Base-by-base conservation (phyloP, 2,888 invertebrate species). In the Sepiola atlantica region DNA sequence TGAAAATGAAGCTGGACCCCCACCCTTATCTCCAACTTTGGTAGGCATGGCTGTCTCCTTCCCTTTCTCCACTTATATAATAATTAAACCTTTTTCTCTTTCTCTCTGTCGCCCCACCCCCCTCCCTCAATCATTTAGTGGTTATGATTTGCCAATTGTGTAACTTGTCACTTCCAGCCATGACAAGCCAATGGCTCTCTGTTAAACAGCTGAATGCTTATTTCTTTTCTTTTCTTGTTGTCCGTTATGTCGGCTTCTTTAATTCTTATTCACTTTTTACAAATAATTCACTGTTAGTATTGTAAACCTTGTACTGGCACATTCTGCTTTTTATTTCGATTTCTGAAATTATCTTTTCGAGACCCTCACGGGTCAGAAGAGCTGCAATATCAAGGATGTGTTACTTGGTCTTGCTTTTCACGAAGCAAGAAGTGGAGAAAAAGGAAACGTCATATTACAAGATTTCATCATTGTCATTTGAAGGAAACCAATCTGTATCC, bases 391-490 rank as follows among this genome's bases (percentile, higher is more conserved):
- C 92, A 92, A 92, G 92, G 92, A 92, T 92, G 28, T 92, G 92
- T 55, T 45, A 92, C 54, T 92, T 92, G 92, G 92, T 55, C 92
- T 92, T 92, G 92, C 92, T 92, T 92, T 55, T 92, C 54, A 92
- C 55, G 16, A n/a, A 92, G 92, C 92, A 92, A 92, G 92, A 92
- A 92, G 92, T 92, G 92, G 92, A 92, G 92, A 92, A 92, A 92
- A 92, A 92, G 92, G 92, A 92, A 92, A 92, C 54, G 92, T 92
- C 92, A 92, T 55, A 92, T 92, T 92, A 92, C 92, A 92, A 92
- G 55, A 45, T 55, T 90, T 92, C 92, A 92, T 92, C 92, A 92
- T 92, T 92, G 92, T 92, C 92, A 92, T 92, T 92, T 92, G 92
- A 92, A 92, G 92, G 92, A 92, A 92, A 92, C 54, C 92, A 92